A percentile compares a stretch with the other conserved stretches of the same genome.
These are phyloP conservation scores for Wasmannia auropunctata DNA, from an alignment of 1,140 invertebrate genomes.

Conservation along the genomic window DNA sequence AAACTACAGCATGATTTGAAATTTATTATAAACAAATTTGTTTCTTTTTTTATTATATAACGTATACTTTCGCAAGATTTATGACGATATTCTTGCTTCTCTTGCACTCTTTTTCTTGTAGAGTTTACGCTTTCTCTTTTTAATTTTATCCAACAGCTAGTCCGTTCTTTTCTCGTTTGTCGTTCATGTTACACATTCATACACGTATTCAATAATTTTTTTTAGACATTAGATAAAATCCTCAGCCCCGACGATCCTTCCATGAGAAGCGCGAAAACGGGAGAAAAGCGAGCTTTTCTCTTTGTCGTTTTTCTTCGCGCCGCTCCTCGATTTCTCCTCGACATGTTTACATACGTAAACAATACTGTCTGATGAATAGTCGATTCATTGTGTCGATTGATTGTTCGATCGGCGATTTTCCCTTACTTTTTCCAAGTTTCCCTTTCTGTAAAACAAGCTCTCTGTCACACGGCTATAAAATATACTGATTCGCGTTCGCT, in stretches of 20 bases:
- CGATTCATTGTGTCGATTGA: neutral
- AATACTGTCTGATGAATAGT: conserved; percentile 11
- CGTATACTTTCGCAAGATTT: neutral
- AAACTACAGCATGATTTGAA: conserved; percentile 67
- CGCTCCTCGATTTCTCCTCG: neutral
- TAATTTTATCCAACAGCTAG: neutral
- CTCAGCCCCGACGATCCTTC: neutral
- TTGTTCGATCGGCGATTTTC: neutral
- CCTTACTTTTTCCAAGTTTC: neutral
- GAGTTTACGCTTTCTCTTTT: conserved; percentile 8
- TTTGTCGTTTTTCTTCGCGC: neutral
- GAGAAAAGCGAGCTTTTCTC: neutral
- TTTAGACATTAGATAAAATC: neutral
- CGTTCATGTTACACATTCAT: neutral
- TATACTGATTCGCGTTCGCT: neutral
- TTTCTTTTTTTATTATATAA: neutral
- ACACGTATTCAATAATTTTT: neutral
- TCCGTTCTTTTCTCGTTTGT: neutral
- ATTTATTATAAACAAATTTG: neutral
- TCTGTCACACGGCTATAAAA: neutral
- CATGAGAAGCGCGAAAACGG: neutral
- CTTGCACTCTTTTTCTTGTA: neutral
- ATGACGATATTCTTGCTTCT: neutral
- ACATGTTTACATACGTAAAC: conserved; percentile 12
- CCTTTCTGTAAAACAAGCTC: neutral